Evolutionary conservation across 2,113 vertebrate genomes (phyloP).

Genomic region (Sialia sialis): DNA sequence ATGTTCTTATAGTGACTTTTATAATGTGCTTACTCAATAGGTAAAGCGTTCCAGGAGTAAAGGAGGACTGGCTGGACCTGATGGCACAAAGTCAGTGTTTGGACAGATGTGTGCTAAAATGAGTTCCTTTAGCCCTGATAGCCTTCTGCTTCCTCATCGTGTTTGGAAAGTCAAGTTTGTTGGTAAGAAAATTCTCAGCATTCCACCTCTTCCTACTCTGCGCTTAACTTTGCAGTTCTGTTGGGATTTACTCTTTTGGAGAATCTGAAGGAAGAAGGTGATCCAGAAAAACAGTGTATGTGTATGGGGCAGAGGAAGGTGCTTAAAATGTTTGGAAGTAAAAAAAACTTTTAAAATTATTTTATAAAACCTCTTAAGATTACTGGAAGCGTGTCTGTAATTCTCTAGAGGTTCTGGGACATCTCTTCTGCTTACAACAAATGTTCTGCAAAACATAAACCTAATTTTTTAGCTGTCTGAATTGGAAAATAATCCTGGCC

Average conservation of each 20-base stretch:
- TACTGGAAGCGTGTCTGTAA: neutral
- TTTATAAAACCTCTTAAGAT: neutral
- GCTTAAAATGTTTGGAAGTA: neutral
- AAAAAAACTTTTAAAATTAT: neutral
- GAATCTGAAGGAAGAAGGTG: neutral
- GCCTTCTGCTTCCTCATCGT: conserved; percentile 92
- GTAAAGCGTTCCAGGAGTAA: conserved; percentile 99
- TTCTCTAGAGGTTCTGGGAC: neutral
- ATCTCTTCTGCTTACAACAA: neutral
- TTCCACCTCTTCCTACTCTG: neutral
- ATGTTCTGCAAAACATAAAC: neutral
- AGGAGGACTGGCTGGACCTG: conserved; percentile 94
- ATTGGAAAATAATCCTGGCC: neutral
- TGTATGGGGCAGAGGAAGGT: neutral
- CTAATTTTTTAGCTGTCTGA: neutral
- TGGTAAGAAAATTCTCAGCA: conserved; percentile 71
- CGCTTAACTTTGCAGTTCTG: neutral
- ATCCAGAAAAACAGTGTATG: neutral
- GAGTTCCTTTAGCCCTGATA: conserved; percentile 96
- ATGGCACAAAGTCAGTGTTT: conserved; percentile 98
- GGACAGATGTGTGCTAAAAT: conserved; percentile 99
- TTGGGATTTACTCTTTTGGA: neutral
- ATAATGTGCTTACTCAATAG: conserved; percentile 56
- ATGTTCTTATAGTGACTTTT: neutral
- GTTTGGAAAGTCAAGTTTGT: conserved; percentile 99